Evolutionary conservation across 2,888 invertebrate species (phyloP).

Genomic region (Operophtera brumata): DNA sequence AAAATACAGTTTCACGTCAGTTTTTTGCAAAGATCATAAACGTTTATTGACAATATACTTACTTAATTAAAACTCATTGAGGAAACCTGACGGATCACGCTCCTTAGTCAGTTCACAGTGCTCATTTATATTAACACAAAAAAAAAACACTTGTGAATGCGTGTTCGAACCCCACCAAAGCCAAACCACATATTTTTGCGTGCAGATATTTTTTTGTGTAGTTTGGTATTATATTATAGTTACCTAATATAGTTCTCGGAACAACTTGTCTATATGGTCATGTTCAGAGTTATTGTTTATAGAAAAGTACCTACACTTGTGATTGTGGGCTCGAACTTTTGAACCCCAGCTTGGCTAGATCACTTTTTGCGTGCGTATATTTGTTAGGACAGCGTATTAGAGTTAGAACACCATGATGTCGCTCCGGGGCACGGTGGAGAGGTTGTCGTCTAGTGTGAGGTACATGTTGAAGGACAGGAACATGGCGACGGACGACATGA

Average conservation of each 20-base stretch:
- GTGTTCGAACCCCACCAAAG: not conserved
- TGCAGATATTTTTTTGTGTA: not conserved
- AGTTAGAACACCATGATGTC: constrained; percentile 69
- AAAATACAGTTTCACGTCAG: too few species aligned
- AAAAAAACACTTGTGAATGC: not conserved
- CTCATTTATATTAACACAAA: not conserved
- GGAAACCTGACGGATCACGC: too few species aligned
- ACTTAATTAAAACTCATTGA: too few species aligned
- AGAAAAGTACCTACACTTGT: not conserved
- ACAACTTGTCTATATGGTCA: not conserved
- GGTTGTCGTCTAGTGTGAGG: constrained; percentile 88
- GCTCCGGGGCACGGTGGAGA: constrained; percentile 49
- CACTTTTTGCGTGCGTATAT: not conserved
- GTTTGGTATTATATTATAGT: too few species aligned
- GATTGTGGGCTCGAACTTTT: not conserved
- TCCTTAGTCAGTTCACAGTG: too few species aligned
- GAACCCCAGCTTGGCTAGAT: not conserved
- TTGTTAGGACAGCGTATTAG: too few species aligned
- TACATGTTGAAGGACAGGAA: constrained; percentile 93
- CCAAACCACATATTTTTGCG: not conserved
- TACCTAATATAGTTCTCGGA: not conserved
- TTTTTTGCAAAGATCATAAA: too few species aligned
- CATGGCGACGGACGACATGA: constrained; percentile 89
- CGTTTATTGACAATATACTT: not conserved
- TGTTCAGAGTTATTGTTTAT: not conserved